Evolutionary conservation across 2,113 vertebrate species (phyloP).

Genomic region (Hydropotes inermis): DNA sequence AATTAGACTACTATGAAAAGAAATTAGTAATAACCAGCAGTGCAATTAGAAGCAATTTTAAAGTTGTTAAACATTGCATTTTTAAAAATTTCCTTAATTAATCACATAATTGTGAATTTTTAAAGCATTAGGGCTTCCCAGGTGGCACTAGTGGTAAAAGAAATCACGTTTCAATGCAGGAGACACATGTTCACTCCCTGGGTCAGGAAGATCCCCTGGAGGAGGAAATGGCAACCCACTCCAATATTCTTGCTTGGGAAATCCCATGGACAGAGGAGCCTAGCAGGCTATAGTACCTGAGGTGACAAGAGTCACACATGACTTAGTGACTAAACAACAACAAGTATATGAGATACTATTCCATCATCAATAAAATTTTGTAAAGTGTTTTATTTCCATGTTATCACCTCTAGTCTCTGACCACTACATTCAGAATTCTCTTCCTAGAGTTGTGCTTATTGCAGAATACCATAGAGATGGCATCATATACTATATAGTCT

Average conservation of each 20-base stretch:
- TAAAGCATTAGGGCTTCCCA: background rate
- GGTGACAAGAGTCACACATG: background rate
- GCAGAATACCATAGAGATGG: background rate
- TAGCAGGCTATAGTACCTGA: background rate
- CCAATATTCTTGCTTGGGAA: background rate
- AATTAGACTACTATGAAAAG: background rate
- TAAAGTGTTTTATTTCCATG: constrained; percentile 71
- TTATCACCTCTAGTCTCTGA: background rate
- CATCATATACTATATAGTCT: background rate
- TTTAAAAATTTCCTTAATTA: background rate
- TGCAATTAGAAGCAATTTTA: background rate
- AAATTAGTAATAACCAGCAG: background rate
- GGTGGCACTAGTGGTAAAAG: background rate
- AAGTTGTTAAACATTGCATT: background rate
- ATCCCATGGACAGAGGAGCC: background rate
- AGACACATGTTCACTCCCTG: background rate
- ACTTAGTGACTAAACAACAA: background rate
- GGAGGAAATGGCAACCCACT: background rate
- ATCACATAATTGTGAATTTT: background rate
- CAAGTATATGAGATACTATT: background rate
- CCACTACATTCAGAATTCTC: background rate
- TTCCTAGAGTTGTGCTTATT: background rate
- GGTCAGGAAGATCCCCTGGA: background rate
- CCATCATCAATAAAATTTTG: background rate
- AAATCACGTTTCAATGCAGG: rapidly evolving